These are phyloP conservation scores for Limnothrissa miodon DNA, from an alignment of 2,113 vertebrate genomes.

Conservation along the genomic window DNA sequence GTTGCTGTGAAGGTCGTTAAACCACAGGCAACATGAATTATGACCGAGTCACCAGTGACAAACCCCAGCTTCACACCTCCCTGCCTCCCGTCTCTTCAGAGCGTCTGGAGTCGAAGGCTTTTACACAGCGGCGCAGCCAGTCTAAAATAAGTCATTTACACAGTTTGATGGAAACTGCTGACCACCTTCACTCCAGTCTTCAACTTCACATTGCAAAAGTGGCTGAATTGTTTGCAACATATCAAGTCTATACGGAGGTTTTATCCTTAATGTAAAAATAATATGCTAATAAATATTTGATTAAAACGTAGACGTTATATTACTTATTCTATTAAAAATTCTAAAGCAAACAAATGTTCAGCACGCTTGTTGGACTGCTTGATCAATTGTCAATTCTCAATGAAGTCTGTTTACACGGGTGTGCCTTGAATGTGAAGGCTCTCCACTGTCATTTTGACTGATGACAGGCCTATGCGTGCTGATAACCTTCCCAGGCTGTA, in stretches of 20 bases:
- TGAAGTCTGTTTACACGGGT: neutral
- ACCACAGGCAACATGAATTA: constrained; percentile 4
- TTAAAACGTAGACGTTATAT: neutral
- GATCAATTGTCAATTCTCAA: neutral
- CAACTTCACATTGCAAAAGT: neutral
- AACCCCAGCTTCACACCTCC: neutral
- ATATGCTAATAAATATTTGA: no score
- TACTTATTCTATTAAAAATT: neutral
- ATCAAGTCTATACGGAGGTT: neutral
- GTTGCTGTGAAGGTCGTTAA: neutral
- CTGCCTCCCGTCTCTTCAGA: neutral
- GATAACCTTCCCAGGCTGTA: neutral
- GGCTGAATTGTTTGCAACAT: neutral
- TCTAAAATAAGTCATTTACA: neutral
- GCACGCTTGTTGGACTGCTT: neutral
- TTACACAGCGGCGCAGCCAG: neutral
- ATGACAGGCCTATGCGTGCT: neutral
- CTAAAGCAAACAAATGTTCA: neutral
- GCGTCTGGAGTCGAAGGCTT: neutral
- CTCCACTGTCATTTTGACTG: neutral
- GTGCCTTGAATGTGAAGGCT: neutral
- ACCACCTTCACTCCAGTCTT: neutral
- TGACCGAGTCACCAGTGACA: neutral
- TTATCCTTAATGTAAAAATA: neutral
- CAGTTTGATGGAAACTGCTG: neutral